phyloP scores from a whole-genome alignment of 2,888 invertebrate species.

The Hypomecis punctinalis region DNA sequence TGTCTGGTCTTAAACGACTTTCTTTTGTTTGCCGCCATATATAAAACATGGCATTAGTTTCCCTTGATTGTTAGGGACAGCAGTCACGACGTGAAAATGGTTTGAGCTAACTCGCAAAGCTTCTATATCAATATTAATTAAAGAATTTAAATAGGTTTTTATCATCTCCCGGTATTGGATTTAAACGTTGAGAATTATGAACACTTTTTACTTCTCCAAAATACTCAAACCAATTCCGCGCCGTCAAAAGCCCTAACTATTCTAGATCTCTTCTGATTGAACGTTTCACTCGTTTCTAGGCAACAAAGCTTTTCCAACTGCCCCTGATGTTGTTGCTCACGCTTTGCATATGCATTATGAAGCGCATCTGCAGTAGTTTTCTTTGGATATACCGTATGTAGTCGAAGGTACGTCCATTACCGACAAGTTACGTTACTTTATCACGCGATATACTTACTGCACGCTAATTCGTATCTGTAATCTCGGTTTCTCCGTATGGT shows the following conservation, averaged over 20 bases:
- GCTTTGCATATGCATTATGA: constrained; percentile 86
- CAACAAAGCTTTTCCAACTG: constrained; percentile 84
- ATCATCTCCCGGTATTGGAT: background rate
- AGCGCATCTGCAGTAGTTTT: constrained; percentile 86
- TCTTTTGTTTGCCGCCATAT: constrained; percentile 50
- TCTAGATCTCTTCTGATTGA: constrained; percentile 62
- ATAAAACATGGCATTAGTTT: constrained; percentile 54
- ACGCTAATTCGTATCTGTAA: constrained; percentile 59
- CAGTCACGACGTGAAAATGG: constrained; percentile 8
- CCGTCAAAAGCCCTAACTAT: constrained; percentile 4
- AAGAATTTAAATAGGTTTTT: background rate
- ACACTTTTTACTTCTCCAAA: background rate
- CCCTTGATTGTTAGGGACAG: constrained; percentile 31
- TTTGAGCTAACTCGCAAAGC: background rate
- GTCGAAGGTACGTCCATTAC: constrained; percentile 85
- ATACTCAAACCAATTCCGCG: constrained; percentile 4
- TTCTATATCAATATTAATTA: constrained; percentile 6
- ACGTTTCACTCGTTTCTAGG: constrained; percentile 84
- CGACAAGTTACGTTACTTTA: constrained; percentile 75
- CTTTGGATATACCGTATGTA: constrained; percentile 86
- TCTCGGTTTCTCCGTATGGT: constrained; percentile 53
- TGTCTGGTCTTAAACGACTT: constrained; percentile 50
- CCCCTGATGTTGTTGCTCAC: constrained; percentile 86
- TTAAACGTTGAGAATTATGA: background rate
- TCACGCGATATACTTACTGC: constrained; percentile 64